Percentiles rank a stretch among this genome's conserved stretches.
Conservation (phyloP, 2,113 vertebrate species). For the Lynx canadensis region DNA sequence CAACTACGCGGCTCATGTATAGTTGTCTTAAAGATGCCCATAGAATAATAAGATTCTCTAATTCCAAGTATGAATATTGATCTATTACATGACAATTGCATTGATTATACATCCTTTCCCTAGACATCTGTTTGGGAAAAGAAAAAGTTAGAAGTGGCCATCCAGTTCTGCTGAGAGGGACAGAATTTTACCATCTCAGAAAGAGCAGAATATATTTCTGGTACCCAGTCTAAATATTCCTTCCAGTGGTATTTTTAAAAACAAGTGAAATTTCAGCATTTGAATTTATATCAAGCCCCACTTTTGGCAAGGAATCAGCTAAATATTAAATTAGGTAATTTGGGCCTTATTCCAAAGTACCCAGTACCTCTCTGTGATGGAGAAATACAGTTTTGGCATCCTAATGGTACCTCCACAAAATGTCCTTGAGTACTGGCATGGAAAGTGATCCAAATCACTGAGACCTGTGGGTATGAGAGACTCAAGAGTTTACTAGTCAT, state of each 20-base stretch:
- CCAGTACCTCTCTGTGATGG: not conserved
- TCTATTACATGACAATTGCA: not conserved
- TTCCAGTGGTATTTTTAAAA: slow-evolving; percentile 59
- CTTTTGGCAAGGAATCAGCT: slow-evolving; percentile 26
- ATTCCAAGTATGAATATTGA: not conserved
- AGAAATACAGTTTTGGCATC: not conserved
- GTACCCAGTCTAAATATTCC: not conserved
- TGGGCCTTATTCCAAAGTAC: not conserved
- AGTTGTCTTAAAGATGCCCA: not conserved
- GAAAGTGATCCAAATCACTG: not conserved
- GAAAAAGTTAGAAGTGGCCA: not conserved
- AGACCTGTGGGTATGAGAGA: not conserved
- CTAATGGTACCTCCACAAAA: not conserved
- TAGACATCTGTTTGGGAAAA: not conserved
- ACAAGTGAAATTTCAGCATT: slow-evolving; percentile 35
- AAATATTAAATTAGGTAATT: slow-evolving; percentile 22
- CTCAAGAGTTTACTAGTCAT: not conserved
- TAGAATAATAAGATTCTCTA: not conserved
- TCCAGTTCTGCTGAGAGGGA: not conserved
- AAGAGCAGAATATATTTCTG: slow-evolving; percentile 39
- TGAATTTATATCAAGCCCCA: slow-evolving; percentile 30
- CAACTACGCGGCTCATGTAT: not conserved
- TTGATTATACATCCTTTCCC: not conserved
- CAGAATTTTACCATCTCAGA: not conserved
- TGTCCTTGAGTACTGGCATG: not conserved